phyloP scores from a whole-genome alignment of 64 coral and sea anemone species.

The Orbicella faveolata region DNA sequence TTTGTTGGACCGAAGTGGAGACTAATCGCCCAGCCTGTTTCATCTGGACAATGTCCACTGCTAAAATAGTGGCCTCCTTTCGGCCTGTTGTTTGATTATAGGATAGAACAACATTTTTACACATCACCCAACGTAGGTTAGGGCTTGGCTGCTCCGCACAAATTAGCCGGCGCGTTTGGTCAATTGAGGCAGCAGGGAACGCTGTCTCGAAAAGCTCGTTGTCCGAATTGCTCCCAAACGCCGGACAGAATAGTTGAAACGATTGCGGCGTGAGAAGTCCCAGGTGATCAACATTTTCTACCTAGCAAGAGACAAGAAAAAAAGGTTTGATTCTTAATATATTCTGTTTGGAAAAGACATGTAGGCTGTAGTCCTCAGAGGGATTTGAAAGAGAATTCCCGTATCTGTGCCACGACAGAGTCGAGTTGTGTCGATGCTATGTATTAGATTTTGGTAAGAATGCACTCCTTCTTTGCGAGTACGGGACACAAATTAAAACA shows the following conservation, averaged over 20 bases:
- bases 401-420: too few relatives aligned
- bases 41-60: constrained; percentile 26
- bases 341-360: background rate
- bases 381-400: too few relatives aligned
- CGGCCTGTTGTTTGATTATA: constrained; percentile 14
- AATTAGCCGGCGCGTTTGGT: constrained; percentile 5
- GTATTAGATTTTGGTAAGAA: too few relatives aligned
- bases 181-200: background rate
- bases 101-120: constrained; percentile 11
- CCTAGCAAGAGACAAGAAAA: constrained; percentile 3
- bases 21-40: constrained; percentile 23
- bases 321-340: background rate
- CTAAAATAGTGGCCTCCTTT: constrained; percentile 7
- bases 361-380: too few relatives aligned
- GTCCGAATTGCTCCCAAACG: constrained; percentile 21
- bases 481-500: too few relatives aligned
- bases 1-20: constrained; percentile 36
- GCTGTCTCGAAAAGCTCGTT: constrained; percentile 2
- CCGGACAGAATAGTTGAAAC: constrained; percentile 40
- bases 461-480: too few relatives aligned
- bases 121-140: constrained; percentile 16
- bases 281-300: constrained; percentile 20
- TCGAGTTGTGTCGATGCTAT: too few relatives aligned
- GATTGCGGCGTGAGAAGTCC: background rate
- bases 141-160: constrained; percentile 1